Base-by-base conservation (phyloP, 2,797 vertebrate species). In the Falco berigora region DNA sequence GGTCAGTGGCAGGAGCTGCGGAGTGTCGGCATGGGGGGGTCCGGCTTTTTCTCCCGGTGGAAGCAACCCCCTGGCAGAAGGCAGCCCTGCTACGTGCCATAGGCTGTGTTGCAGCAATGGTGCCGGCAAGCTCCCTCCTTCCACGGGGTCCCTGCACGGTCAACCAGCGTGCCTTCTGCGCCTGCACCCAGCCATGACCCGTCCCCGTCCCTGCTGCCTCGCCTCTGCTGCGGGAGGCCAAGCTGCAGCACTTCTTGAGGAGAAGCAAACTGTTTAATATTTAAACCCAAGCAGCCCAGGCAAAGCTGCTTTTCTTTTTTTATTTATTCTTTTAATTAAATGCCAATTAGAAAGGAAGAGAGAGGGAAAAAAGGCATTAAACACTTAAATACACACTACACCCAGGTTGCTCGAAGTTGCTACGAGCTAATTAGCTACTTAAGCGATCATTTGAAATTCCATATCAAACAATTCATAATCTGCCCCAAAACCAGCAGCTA, bases 301-400 rank as follows among this genome's bases (percentile, higher is more conserved):
- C 73, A 94, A 94, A 94, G 82, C 96, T 69, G 94, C 79, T 94
- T 92, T 89, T 83, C 75, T 92, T 89, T 69, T 93, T 79, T 96
- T 96, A 96, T 97, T 96, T 97, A 94, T 96, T 94, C 95, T 97
- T 96, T 95, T 96, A 97, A 96, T 97, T 97, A 96, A 97, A 95
- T 72, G 85, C 91, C 95, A 97, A 96, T 97, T 97, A 95, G 94
- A 88, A 94, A 83, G 85, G 75, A 80, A 94, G 78, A 78, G 91
- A 38, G 76, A 58, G 67, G 19, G 7, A 22, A 55, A 85, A 82
- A 89, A 83, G 81, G 92, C 95, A 94, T 92, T 90, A 95, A 90
- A 92, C 92, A 92, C 96, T 97, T 94, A 96, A 97, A 95, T 77
- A 94, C 95, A 90, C 91, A 75, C 87, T 92, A 86, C 91, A 77